Base-by-base conservation (phyloP, 2,113 vertebrate species). In the Uria aalge region DNA sequence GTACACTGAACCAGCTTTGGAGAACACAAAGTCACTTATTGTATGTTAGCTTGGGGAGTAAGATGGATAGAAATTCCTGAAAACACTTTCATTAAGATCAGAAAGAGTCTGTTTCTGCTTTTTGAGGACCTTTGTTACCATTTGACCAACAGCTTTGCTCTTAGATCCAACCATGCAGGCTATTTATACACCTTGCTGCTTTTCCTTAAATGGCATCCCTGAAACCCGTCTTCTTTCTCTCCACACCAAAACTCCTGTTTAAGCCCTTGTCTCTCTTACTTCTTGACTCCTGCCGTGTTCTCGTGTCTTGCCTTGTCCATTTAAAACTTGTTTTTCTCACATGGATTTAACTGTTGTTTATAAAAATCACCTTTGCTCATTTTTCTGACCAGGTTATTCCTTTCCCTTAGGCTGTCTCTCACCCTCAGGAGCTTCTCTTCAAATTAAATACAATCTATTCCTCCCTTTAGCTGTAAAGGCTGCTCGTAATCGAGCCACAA, bases 181-280 rank as follows among this genome's bases (percentile, higher is more conserved):
- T 97, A 95, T 92, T 96, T 95, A 86, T 97, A 87, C 60, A 71
- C 89, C 50, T 86, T 53, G 12, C 12, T 80, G 59, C 89, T 77
- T 91, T 84, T 71, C 95, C 93, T 96, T 89, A 92, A 80, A 92
- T 86, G 79, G 94, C 55, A 27, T 77, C 59, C 27, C 36, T 2
- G n/a, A 74, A 89, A 74, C 55, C 92, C 86, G 89, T 73, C 59
- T 15, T 90, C 83, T 74, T 83, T 95, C 88, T 91, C 79, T 41
- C 76, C 83, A 59, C 83, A 91, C 76, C 56, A 92, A 55, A 91
- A 79, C 62, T 93, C 56, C 68, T 47, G 59, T 63, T 91, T 57
- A 41, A 81, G 63, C 63, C 59, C 72, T 89, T 69, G 68, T 94
- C 59, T 71, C 38, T 93, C 90, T 92, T 94, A 80, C 83, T 81